Percentiles rank a stretch among this genome's conserved stretches.
Evolutionary conservation across 2,113 vertebrate species (phyloP).

Genomic region (Lophius piscatorius): DNA sequence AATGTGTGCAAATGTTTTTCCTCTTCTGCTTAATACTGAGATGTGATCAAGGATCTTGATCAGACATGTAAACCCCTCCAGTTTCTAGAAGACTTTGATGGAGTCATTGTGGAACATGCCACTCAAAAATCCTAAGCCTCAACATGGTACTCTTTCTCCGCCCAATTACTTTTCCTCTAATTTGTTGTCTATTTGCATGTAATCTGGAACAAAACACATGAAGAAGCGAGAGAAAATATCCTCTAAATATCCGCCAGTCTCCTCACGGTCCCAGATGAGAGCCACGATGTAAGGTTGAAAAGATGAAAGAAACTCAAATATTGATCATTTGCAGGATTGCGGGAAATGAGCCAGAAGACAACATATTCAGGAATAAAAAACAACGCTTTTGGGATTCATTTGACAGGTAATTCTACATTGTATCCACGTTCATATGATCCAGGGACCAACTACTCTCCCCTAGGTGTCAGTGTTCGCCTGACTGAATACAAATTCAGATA

Average conservation of each 20-base stretch:
- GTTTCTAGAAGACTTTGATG: no score
- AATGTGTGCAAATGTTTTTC: no score
- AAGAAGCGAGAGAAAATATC: neutral
- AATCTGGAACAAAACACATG: neutral
- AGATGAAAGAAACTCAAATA: neutral
- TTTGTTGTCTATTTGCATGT: no score
- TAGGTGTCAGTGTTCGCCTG: constrained; percentile 66
- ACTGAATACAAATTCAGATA: constrained; percentile 13
- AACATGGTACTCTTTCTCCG: no score
- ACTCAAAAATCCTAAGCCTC: no score
- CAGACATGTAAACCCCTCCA: no score
- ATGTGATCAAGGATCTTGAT: no score
- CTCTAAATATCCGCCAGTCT: neutral
- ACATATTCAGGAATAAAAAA: neutral
- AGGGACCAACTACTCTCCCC: constrained; percentile 23
- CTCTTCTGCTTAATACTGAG: no score
- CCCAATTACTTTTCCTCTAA: neutral
- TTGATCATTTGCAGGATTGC: neutral
- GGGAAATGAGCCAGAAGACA: neutral
- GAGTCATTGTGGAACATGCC: no score
- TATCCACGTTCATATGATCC: neutral
- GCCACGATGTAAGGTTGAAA: neutral
- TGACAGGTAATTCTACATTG: neutral
- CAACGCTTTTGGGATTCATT: neutral
- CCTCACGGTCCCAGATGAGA: neutral